Percentiles rank a stretch among this genome's conserved stretches.
Evolutionary conservation across 2,888 invertebrate species (phyloP).

Genomic region (Ramazzottius varieornatus): DNA sequence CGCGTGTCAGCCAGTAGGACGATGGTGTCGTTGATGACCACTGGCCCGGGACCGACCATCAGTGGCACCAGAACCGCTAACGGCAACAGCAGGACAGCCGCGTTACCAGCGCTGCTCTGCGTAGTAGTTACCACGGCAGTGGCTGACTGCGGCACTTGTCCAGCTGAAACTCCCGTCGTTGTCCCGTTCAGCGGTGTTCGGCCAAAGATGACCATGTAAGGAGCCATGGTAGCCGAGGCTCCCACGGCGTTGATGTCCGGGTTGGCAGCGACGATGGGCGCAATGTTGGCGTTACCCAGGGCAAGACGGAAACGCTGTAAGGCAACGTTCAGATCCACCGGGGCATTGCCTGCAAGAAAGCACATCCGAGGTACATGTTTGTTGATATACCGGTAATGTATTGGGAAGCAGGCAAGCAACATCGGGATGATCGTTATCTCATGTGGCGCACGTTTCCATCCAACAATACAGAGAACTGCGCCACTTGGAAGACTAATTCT

Average conservation of each 20-base stretch:
- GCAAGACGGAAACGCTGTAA: background rate
- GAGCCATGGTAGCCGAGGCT: background rate
- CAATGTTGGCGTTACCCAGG: background rate
- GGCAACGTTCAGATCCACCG: background rate
- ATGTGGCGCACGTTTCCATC: too few relatives aligned
- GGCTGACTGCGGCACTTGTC: too few relatives aligned
- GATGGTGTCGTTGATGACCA: background rate
- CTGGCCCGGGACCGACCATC: background rate
- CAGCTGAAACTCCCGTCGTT: background rate
- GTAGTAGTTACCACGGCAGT: background rate
- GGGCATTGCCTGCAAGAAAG: too few relatives aligned
- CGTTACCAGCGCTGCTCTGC: background rate
- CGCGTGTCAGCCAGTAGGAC: background rate
- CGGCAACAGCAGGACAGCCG: background rate
- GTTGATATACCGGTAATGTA: too few relatives aligned
- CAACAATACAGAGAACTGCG: too few relatives aligned
- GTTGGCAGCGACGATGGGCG: background rate
- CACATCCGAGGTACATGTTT: too few relatives aligned
- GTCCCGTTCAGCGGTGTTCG: background rate
- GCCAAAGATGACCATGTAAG: background rate
- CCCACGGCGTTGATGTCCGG: background rate
- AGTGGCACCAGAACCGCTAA: background rate
- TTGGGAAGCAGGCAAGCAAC: too few relatives aligned
- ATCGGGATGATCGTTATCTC: too few relatives aligned
- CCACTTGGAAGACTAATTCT: too few relatives aligned